These are phyloP conservation scores for Pseudochirops cupreus DNA, from an alignment of 2,797 vertebrate species.

Conservation along the genomic window DNA sequence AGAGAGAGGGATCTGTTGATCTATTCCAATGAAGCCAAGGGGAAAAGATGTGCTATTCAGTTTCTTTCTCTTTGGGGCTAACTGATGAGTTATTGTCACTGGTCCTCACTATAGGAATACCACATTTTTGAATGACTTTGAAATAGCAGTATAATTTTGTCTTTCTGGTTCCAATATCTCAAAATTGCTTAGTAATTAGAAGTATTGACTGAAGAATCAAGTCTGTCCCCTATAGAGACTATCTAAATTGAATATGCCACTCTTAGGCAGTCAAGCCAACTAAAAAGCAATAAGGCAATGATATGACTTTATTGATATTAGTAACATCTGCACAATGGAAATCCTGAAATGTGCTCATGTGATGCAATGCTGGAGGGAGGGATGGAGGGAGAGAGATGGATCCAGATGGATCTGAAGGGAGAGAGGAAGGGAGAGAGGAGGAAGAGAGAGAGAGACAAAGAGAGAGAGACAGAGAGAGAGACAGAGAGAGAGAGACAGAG, in stretches of 20 bases:
- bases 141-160: background rate
- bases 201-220: background rate
- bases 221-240: background rate
- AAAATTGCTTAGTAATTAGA: constrained; percentile 17
- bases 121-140: background rate
- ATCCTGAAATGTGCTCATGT: background rate
- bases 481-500: no score
- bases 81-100: background rate
- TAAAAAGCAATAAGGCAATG: background rate
- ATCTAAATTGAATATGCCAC: background rate
- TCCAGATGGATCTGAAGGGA: background rate
- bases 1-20: background rate
- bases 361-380: background rate
- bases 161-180: background rate
- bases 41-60: background rate
- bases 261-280: background rate
- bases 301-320: background rate
- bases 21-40: background rate
- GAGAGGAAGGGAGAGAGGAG: no score
- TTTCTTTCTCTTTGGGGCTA: background rate
- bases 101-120: background rate
- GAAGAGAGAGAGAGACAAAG: background rate
- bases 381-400: background rate
- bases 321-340: background rate
- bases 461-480: background rate